Evolutionary conservation across 2,888 invertebrate species (phyloP).

Genomic region (Kryphioiulus occultus): DNA sequence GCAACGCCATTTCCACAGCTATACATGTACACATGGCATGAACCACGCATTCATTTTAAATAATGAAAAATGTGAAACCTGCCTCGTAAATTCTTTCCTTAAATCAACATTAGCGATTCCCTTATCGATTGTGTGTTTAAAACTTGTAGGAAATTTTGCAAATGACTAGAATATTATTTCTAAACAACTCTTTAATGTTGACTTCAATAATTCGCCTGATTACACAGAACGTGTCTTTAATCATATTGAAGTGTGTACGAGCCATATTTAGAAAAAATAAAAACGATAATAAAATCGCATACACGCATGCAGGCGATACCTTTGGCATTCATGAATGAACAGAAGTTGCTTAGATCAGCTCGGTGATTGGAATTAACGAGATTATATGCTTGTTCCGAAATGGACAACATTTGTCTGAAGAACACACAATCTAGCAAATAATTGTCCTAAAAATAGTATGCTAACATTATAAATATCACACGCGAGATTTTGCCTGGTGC

Average conservation of each 20-base stretch:
- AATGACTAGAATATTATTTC: background rate
- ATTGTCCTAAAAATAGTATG: background rate
- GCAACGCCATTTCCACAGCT: slow-evolving; percentile 10
- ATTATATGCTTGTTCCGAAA: background rate
- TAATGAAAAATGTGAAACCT: background rate
- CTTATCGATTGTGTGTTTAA: background rate
- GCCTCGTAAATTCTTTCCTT: background rate
- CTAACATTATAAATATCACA: background rate
- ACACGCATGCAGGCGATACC: background rate
- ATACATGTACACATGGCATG: background rate
- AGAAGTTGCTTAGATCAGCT: background rate
- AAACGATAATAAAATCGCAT: background rate
- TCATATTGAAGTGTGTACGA: background rate
- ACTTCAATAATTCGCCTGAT: background rate
- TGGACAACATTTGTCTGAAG: background rate
- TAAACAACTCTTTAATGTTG: background rate
- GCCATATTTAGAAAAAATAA: background rate
- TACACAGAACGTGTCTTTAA: background rate
- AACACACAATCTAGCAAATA: background rate
- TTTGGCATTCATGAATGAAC: background rate
- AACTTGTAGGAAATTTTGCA: background rate
- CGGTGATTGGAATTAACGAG: background rate
- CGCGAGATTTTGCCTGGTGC: background rate
- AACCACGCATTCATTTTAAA: background rate
- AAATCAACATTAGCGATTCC: slow-evolving; percentile 26